phyloP scores from a whole-genome alignment of 2,888 invertebrate species.

The Seira ritae region DNA sequence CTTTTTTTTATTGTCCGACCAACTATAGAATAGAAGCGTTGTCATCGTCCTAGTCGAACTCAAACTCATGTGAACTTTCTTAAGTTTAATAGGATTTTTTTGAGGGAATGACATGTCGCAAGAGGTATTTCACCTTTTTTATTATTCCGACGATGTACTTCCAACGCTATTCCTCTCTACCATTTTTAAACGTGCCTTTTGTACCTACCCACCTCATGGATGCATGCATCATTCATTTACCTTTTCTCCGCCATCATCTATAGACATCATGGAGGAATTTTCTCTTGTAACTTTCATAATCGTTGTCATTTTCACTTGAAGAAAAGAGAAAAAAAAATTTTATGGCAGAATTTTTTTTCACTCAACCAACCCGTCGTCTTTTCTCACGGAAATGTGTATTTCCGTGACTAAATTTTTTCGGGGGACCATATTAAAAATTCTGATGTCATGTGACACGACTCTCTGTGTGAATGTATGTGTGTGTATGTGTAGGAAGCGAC shows the following conservation, averaged over 20 bases:
- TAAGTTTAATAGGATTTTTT: slow-evolving; percentile 10
- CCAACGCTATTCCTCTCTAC: background rate
- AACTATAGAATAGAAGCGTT: background rate
- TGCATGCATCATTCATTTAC: slow-evolving; percentile 21
- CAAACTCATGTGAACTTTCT: slow-evolving; percentile 16
- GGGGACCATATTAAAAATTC: slow-evolving; percentile 56
- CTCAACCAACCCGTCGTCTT: slow-evolving; percentile 2
- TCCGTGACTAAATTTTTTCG: slow-evolving; percentile 50
- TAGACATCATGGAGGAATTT: background rate
- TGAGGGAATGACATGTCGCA: slow-evolving; percentile 14
- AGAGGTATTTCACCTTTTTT: slow-evolving; percentile 18
- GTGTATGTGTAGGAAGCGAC: slow-evolving; percentile 29
- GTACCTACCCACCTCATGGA: slow-evolving; percentile 4
- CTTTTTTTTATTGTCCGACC: slow-evolving; percentile 19
- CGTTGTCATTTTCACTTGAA: slow-evolving; percentile 40
- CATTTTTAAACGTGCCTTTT: background rate
- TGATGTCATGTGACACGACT: slow-evolving; percentile 50
- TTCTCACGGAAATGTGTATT: slow-evolving; percentile 24
- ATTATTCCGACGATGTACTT: slow-evolving; percentile 15
- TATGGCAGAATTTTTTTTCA: slow-evolving; percentile 39
- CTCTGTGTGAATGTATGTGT: background rate
- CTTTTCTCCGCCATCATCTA: slow-evolving; percentile 6
- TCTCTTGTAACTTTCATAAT: slow-evolving; percentile 58
- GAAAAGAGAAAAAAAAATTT: slow-evolving; percentile 26
- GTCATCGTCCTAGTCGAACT: background rate